A percentile compares a stretch with the other conserved stretches of the same genome.
These are phyloP conservation scores for Labeo calbasu DNA, from an alignment of 2,797 vertebrate genomes.

Conservation along the genomic window DNA sequence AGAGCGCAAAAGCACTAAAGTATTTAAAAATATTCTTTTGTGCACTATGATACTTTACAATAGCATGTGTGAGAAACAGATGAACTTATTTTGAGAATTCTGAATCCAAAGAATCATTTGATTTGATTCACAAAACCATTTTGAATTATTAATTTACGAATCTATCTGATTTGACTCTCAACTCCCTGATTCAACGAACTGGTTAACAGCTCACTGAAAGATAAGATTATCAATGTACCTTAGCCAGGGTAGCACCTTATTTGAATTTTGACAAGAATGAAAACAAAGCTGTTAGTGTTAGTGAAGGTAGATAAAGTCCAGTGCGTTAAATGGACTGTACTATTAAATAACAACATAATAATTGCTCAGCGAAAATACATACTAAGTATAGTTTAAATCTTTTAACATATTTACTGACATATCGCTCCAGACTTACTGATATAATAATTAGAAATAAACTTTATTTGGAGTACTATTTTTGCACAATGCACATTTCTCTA, in stretches of 20 bases:
- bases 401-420: too few species aligned
- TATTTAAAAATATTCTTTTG: background rate
- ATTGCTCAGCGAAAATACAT: background rate
- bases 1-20: background rate
- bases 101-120: background rate
- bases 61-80: background rate
- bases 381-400: too few species aligned
- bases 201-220: background rate
- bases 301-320: background rate
- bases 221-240: background rate
- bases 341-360: background rate
- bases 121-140: background rate
- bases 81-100: background rate
- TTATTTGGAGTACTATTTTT: too few species aligned
- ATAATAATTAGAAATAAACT: too few species aligned
- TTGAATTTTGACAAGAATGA: background rate
- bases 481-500: too few species aligned
- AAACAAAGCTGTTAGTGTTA: background rate
- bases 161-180: background rate
- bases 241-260: background rate
- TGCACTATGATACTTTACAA: background rate
- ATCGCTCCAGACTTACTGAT: too few species aligned
- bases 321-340: background rate
- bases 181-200: background rate
- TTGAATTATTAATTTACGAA: background rate